A percentile compares a stretch with the other conserved stretches of the same genome.
phyloP scores from a whole-genome alignment of 1,140 invertebrate genomes.

The Sitophilus oryzae region DNA sequence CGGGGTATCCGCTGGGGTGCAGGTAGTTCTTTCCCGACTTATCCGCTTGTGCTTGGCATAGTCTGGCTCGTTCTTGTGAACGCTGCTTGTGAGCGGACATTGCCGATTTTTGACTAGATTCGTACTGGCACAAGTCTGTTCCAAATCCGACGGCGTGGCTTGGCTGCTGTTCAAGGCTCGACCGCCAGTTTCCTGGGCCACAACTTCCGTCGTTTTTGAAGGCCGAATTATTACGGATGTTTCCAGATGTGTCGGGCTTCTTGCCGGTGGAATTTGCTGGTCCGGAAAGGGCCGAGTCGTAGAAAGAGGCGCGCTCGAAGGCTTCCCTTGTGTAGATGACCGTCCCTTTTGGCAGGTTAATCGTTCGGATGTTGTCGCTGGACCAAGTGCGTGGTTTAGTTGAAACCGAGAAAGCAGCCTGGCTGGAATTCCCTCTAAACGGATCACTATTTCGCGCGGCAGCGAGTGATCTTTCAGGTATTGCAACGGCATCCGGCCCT shows the following conservation, averaged over 20 bases:
- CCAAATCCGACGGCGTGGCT: not conserved
- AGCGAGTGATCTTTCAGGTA: too few species aligned
- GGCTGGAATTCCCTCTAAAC: not conserved
- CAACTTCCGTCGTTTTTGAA: conserved; percentile 3
- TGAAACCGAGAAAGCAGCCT: not conserved
- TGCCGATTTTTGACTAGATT: conserved; percentile 2
- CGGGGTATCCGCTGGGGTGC: conserved; percentile 4
- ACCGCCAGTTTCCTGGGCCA: not conserved
- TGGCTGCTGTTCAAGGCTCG: not conserved
- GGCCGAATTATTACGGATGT: conserved; percentile 3
- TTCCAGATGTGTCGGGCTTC: not conserved
- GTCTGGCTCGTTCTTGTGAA: not conserved
- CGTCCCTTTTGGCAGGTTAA: conserved; percentile 5
- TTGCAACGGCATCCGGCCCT: not conserved
- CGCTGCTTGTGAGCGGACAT: not conserved
- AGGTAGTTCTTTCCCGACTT: not conserved
- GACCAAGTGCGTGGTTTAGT: not conserved
- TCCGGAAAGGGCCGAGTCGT: too few species aligned
- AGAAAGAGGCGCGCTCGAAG: too few species aligned
- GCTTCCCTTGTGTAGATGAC: not conserved
- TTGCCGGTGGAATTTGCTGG: not conserved
- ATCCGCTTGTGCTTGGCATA: not conserved
- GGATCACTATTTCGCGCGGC: too few species aligned
- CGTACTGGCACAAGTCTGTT: conserved; percentile 1
- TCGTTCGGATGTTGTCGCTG: not conserved